Percentiles rank a stretch among this genome's conserved stretches.
Evolutionary conservation across 2,113 vertebrate species (phyloP).

Genomic region (Mohoua ochrocephala): DNA sequence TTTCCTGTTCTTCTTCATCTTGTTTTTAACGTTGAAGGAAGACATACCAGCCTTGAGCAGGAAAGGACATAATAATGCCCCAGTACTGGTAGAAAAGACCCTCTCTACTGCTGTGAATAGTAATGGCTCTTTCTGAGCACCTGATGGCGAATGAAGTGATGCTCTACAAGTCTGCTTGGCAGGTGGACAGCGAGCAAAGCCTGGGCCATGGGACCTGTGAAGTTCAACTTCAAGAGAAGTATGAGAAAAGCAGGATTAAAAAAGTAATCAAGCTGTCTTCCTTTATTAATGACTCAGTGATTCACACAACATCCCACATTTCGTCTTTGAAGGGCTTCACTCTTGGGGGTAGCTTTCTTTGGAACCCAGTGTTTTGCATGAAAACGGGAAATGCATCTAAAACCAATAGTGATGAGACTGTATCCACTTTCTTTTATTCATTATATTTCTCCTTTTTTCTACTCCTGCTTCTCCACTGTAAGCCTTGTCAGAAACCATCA

Average conservation of each 20-base stretch:
- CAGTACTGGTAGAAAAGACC: not conserved
- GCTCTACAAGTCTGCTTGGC: not conserved
- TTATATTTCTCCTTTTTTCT: not conserved
- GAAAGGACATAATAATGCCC: not conserved
- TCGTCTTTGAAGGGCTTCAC: not conserved
- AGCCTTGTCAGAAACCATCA: no score
- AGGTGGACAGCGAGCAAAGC: not conserved
- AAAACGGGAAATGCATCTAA: not conserved
- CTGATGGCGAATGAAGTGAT: not conserved
- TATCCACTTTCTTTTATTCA: not conserved
- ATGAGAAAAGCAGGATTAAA: not conserved
- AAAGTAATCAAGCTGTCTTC: not conserved
- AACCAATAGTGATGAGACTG: not conserved
- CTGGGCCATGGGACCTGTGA: not conserved
- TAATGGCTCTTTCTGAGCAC: not conserved
- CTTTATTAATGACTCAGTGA: conserved; percentile 33
- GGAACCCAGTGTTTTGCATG: not conserved
- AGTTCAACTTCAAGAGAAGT: conserved; percentile 16
- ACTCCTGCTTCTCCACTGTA: no score
- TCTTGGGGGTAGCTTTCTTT: conserved; percentile 23
- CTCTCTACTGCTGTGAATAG: not conserved
- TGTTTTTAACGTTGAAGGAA: no score
- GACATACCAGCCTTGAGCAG: not conserved
- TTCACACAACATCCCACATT: not conserved
- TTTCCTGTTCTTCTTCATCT: not conserved